phyloP scores from a whole-genome alignment of 2,797 vertebrate species.

The Pelodytes ibericus region DNA sequence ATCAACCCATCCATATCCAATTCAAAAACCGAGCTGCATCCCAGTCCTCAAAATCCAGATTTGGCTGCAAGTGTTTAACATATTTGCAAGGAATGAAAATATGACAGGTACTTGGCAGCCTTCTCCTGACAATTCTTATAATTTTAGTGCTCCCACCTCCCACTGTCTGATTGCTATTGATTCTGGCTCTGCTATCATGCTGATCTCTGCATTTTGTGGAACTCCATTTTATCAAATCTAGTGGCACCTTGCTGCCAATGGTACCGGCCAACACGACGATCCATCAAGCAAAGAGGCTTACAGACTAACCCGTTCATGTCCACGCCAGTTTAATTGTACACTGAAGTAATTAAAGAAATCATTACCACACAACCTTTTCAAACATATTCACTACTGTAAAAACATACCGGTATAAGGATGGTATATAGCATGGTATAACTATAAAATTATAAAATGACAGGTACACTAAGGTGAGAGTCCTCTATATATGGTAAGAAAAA shows the following conservation, averaged over 20 bases:
- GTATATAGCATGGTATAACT: too few species aligned
- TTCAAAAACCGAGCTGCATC: neutral
- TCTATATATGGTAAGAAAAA: too few species aligned
- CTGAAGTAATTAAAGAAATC: too few species aligned
- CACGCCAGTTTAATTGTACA: neutral
- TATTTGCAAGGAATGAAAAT: constrained; percentile 4
- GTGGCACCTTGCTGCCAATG: constrained; percentile 20
- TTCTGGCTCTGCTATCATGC: constrained; percentile 40
- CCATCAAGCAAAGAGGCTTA: neutral
- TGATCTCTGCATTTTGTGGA: constrained; percentile 36
- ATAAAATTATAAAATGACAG: too few species aligned
- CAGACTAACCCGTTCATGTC: neutral
- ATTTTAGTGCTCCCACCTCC: constrained; percentile 15
- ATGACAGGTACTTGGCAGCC: constrained; percentile 20
- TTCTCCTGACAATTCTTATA: neutral
- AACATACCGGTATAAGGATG: too few species aligned
- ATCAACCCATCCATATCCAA: neutral
- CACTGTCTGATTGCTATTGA: constrained; percentile 39
- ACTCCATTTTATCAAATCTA: constrained; percentile 29
- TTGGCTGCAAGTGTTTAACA: neutral
- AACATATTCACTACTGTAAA: too few species aligned
- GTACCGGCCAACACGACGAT: constrained; percentile 11
- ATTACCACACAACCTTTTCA: too few species aligned
- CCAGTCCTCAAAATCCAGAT: neutral
- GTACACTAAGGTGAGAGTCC: too few species aligned